Conservation (phyloP, 2,113 vertebrate genomes). For the Petaurus breviceps region DNA sequence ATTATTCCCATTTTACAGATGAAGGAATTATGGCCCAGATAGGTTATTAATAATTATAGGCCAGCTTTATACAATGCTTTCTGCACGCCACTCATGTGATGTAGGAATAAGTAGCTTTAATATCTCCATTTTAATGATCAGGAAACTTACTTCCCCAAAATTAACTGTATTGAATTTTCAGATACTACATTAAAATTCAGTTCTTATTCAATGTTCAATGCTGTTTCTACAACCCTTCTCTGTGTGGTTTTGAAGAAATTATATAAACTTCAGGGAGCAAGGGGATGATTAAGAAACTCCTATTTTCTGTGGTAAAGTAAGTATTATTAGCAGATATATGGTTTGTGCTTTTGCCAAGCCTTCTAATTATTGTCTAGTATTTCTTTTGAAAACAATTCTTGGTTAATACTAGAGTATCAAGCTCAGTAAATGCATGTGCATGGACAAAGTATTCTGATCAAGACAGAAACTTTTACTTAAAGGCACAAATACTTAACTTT, state of each 20-base stretch:
- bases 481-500: not conserved
- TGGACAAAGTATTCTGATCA: slow-evolving; percentile 15
- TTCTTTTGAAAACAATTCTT: slow-evolving; percentile 31
- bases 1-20: not conserved
- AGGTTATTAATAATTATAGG: not conserved
- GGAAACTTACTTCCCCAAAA: not conserved
- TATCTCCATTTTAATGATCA: not conserved
- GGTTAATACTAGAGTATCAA: slow-evolving; percentile 26
- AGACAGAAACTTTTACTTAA: slow-evolving; percentile 23
- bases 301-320: not conserved
- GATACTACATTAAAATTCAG: not conserved
- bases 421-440: not conserved
- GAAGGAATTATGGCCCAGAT: not conserved
- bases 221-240: not conserved
- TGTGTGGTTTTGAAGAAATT: not conserved
- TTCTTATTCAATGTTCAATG: not conserved
- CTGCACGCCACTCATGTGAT: not conserved
- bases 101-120: not conserved
- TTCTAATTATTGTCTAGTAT: slow-evolving; percentile 35
- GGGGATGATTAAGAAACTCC: not conserved
- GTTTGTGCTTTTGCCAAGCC: not conserved
- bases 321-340: slow-evolving; percentile 31
- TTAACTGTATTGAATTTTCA: not conserved
- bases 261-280: not conserved
- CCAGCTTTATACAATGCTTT: not conserved